These are phyloP conservation scores for Plebejus melissa DNA, from an alignment of 2,888 invertebrate species.

Conservation along the genomic window DNA sequence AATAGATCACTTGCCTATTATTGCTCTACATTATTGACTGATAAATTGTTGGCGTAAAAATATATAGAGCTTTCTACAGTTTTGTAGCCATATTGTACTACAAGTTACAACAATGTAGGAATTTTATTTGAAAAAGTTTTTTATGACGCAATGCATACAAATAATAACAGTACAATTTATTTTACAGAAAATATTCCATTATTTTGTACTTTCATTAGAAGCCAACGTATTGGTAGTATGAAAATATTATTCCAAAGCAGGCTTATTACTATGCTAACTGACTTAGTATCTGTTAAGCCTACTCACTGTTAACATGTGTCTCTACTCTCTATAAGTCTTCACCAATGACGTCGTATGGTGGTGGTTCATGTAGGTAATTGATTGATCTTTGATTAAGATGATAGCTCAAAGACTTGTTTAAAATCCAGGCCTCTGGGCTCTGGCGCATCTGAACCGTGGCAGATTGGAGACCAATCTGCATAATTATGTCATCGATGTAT, in stretches of 20 bases:
- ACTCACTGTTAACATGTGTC: background rate
- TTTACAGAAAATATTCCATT: background rate
- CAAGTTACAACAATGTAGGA: too few species aligned
- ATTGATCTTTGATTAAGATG: too few species aligned
- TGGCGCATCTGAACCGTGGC: background rate
- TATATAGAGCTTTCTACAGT: background rate
- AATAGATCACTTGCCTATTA: background rate
- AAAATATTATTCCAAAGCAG: background rate
- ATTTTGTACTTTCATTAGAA: background rate
- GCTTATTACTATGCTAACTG: background rate
- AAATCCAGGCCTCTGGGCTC: background rate
- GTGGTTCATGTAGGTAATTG: too few species aligned
- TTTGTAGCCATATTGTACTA: too few species aligned
- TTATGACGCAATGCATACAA: background rate
- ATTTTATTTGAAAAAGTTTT: too few species aligned
- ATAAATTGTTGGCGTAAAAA: background rate
- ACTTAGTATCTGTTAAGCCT: too few species aligned
- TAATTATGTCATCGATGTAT: too few species aligned
- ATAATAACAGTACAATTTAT: background rate
- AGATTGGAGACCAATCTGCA: background rate
- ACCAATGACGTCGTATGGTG: background rate
- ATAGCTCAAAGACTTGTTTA: background rate
- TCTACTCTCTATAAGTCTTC: background rate
- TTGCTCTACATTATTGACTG: background rate
- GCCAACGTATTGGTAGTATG: too few species aligned